These are phyloP conservation scores for Coboldia fuscipes DNA, from an alignment of 1,140 invertebrate genomes.

Conservation along the genomic window DNA sequence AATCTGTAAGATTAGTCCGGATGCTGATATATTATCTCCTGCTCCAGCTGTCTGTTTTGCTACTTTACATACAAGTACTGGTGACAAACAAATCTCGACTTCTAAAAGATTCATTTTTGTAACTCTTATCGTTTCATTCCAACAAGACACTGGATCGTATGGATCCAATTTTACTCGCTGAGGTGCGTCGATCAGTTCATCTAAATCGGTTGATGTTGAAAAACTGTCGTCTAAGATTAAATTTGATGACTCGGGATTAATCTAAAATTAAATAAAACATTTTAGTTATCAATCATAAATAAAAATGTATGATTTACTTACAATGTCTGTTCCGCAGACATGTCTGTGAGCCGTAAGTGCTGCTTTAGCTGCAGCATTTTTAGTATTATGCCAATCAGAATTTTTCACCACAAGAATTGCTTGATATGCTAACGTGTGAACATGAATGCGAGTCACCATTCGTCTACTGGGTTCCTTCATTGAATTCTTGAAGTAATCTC, in stretches of 20 bases:
- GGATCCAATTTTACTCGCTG: slow-evolving; percentile 36
- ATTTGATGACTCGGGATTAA: slow-evolving; percentile 44
- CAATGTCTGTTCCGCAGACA: slow-evolving; percentile 52
- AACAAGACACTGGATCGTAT: slow-evolving; percentile 61
- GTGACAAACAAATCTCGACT: slow-evolving; percentile 59
- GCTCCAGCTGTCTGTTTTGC: slow-evolving; percentile 67
- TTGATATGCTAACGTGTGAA: slow-evolving; percentile 75
- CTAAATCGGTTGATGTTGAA: slow-evolving; percentile 33
- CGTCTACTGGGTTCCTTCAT: slow-evolving; percentile 15
- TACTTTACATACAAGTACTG: slow-evolving; percentile 65
- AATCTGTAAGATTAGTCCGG: slow-evolving; percentile 57
- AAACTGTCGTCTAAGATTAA: slow-evolving; percentile 73
- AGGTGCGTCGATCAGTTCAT: slow-evolving; percentile 12
- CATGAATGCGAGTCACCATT: slow-evolving; percentile 52
- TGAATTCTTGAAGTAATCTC: slow-evolving; percentile 9
- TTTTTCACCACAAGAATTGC: slow-evolving; percentile 50
- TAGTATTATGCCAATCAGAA: slow-evolving; percentile 52
- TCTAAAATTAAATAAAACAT: slow-evolving; percentile 19
- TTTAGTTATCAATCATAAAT: slow-evolving; percentile 3
- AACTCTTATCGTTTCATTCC: slow-evolving; percentile 39
- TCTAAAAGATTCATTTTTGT: slow-evolving; percentile 18
- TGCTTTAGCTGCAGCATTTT: slow-evolving; percentile 63
- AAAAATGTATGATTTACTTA: slow-evolving; percentile 13
- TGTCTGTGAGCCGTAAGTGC: slow-evolving; percentile 66
- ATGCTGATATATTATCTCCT: slow-evolving; percentile 75